phyloP scores from a whole-genome alignment of 2,113 vertebrate genomes.

The Oceanites oceanicus region DNA sequence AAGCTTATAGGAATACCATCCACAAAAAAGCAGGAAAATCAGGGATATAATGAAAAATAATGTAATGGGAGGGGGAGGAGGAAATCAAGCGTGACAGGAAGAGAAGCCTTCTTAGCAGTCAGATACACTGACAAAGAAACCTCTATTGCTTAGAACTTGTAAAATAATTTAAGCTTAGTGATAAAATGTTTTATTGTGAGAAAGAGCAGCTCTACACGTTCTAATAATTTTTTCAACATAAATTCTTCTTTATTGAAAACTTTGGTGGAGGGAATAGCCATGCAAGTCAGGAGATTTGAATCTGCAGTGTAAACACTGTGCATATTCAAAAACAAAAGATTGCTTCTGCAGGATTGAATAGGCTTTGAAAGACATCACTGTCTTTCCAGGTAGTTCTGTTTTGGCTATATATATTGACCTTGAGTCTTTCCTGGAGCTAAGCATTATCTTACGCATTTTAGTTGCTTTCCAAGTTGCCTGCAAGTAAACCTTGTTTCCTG shows the following conservation, averaged over 20 bases:
- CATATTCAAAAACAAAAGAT: neutral
- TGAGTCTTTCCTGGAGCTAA: neutral
- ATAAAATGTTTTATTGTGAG: neutral
- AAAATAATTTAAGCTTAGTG: neutral
- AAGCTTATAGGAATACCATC: neutral
- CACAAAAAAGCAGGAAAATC: neutral
- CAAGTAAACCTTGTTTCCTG: neutral
- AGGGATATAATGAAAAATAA: neutral
- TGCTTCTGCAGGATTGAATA: neutral
- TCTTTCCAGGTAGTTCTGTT: neutral
- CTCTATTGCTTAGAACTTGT: neutral
- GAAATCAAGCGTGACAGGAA: neutral
- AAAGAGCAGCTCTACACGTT: neutral
- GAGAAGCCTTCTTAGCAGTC: neutral
- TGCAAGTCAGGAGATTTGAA: neutral
- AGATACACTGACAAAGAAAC: neutral
- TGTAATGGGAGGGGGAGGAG: neutral
- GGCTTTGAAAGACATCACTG: neutral
- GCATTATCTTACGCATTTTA: neutral
- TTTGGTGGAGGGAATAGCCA: neutral
- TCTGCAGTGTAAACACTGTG: neutral
- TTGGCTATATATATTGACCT: neutral
- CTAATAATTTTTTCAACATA: neutral
- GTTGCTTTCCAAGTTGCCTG: neutral
- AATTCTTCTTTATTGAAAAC: neutral